Base-by-base conservation (phyloP, 2,888 invertebrate species). In the Lasioglossum villosulum region DNA sequence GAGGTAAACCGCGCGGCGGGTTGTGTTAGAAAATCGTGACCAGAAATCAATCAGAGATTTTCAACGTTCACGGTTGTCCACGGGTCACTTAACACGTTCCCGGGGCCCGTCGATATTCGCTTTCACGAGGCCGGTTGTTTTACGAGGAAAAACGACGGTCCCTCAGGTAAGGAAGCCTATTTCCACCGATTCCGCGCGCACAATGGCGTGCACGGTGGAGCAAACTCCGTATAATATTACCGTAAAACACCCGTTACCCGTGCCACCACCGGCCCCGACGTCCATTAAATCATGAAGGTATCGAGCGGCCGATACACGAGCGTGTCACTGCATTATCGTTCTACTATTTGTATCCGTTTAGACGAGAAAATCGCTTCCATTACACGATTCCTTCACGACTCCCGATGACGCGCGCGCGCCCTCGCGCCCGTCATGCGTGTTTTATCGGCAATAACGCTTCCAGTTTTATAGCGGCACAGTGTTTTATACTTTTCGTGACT, bases 181-280 rank as follows among this genome's bases (percentile, higher is more conserved):
- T 86, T 87, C 70, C 83, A 72, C 73, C 70, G 82, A 87, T 80
- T 75, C 66, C 84, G 68, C 76, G 42, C 27, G 37, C 34, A 89
- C 86, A 84, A 90, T 87, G 79, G 75, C 63, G 73, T 72, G 72
- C 34, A 52, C 66, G 80, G 68, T 45, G 34, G n/a, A 82, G 85
- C 77, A 66, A 83, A 78, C 82, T 74, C 66, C 73, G 92, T 86
- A 91, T 92, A 91, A 89, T 92, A 91, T 92, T 89, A 90, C 80
- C 90, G 91, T 90, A 90, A 89, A 92, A 85, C 81, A 92, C 82
- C 87, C 84, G 86, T 87, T 88, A 88, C 75, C 87, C 82, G 77
- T 86, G 79, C 56, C 78, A 80, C 73, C 83, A 37, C 30, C 75
- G 73, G 39, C 78, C 56, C 45, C 75, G 75, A 85, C 85, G 75